A percentile compares a stretch with the other conserved stretches of the same genome.
Evolutionary conservation across 1,140 invertebrate genomes (phyloP).

Genomic region (Calephelis nemesis): DNA sequence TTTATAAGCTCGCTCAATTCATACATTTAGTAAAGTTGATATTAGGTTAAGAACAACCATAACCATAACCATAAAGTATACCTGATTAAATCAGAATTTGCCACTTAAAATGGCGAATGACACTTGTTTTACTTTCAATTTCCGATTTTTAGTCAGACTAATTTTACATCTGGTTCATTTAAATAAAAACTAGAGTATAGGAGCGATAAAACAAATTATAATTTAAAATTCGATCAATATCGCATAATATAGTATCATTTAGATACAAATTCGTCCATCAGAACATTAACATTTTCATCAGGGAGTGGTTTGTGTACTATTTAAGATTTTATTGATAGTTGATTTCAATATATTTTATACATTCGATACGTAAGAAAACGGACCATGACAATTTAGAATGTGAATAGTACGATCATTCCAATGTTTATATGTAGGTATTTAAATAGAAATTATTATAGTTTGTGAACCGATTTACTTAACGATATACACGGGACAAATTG

Average conservation of each 20-base stretch:
- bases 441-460: constrained; percentile 15
- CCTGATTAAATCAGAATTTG: constrained; percentile 4
- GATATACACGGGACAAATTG: constrained; percentile 21
- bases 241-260: constrained; percentile 52
- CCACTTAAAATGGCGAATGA: background rate
- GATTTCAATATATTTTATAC: constrained; percentile 61
- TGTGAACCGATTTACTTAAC: constrained; percentile 30
- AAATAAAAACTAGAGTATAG: constrained; percentile 36
- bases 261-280: constrained; percentile 60
- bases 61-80: constrained; percentile 22
- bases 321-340: constrained; percentile 61
- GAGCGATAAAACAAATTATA: constrained; percentile 53
- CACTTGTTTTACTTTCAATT: background rate
- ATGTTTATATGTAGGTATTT: constrained; percentile 17
- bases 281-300: constrained; percentile 64
- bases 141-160: constrained; percentile 32
- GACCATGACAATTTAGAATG: constrained; percentile 64
- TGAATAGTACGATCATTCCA: constrained; percentile 31
- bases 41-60: constrained; percentile 56
- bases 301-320: constrained; percentile 67
- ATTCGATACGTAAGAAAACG: constrained; percentile 65
- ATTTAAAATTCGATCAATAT: constrained; percentile 51
- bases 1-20: constrained; percentile 76
- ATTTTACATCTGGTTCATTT: constrained; percentile 26
- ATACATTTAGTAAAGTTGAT: constrained; percentile 68